Evolutionary conservation across 2,113 vertebrate genomes (phyloP).

Genomic region (Corydoras sp.): DNA sequence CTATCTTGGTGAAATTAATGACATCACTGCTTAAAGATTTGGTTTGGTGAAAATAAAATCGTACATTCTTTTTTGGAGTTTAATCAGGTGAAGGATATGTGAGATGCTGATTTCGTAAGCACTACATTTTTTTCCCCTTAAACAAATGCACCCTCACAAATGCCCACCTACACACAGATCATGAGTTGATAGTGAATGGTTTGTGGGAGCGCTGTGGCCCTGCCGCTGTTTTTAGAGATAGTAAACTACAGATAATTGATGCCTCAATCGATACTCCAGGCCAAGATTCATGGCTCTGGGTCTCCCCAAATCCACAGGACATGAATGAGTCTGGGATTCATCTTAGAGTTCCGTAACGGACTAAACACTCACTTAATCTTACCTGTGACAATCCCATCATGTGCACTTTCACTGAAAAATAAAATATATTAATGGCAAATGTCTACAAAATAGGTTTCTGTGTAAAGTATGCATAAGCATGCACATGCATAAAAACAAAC

Average conservation of each 20-base stretch:
- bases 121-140: conserved; percentile 8
- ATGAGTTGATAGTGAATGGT: conserved; percentile 24
- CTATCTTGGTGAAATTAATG: too few relatives aligned
- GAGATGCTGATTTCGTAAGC: neutral
- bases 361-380: conserved; percentile 45
- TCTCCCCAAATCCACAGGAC: conserved; percentile 52
- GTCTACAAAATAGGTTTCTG: too few relatives aligned
- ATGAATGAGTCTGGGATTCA: conserved; percentile 49
- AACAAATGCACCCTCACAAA: conserved; percentile 36
- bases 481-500: too few relatives aligned
- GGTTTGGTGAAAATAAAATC: too few relatives aligned
- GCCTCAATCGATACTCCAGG: conserved; percentile 47
- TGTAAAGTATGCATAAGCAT: too few relatives aligned
- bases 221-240: conserved; percentile 28
- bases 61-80: too few relatives aligned
- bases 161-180: conserved; percentile 22
- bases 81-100: too few relatives aligned
- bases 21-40: too few relatives aligned
- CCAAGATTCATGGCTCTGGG: conserved; percentile 47
- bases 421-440: neutral
- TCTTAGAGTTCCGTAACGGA: conserved; percentile 6
- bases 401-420: neutral
- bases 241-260: conserved; percentile 44
- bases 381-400: conserved; percentile 40
- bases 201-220: neutral